Evolutionary conservation across 2,888 invertebrate genomes (phyloP).

Genomic region (Alsophila aescularia): DNA sequence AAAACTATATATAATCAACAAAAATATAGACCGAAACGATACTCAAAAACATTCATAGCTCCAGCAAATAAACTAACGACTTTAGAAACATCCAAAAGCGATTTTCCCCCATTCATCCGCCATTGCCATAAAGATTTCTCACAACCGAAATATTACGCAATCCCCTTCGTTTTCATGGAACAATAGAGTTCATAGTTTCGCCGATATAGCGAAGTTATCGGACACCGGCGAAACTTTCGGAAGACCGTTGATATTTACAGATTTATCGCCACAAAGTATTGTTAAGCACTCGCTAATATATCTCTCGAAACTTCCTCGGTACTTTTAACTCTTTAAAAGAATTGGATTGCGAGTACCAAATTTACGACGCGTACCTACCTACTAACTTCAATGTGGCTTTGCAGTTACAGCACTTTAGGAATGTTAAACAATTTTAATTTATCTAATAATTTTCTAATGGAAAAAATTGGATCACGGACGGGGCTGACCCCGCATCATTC

Average conservation of each 20-base stretch:
- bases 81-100: constrained; percentile 23
- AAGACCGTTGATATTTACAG: constrained; percentile 42
- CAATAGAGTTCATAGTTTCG: constrained; percentile 40
- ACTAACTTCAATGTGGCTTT: no score
- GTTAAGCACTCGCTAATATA: constrained; percentile 43
- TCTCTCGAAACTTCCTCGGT: constrained; percentile 37
- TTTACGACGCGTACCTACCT: not conserved
- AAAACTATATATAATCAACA: not conserved
- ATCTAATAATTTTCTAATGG: no score
- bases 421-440: no score
- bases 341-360: constrained; percentile 35
- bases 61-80: constrained; percentile 13
- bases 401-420: no score
- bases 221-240: constrained; percentile 39
- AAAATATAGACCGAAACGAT: not conserved
- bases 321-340: constrained; percentile 38
- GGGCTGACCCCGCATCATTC: no score
- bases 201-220: constrained; percentile 38
- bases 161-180: constrained; percentile 41
- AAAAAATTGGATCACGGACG: no score
- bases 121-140: constrained; percentile 25
- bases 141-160: constrained; percentile 33
- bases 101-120: constrained; percentile 21
- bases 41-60: not conserved
- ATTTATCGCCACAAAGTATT: constrained; percentile 44